These are phyloP conservation scores for Cardiocondyla obscurior DNA, from an alignment of 1,140 invertebrate species.

Conservation along the genomic window DNA sequence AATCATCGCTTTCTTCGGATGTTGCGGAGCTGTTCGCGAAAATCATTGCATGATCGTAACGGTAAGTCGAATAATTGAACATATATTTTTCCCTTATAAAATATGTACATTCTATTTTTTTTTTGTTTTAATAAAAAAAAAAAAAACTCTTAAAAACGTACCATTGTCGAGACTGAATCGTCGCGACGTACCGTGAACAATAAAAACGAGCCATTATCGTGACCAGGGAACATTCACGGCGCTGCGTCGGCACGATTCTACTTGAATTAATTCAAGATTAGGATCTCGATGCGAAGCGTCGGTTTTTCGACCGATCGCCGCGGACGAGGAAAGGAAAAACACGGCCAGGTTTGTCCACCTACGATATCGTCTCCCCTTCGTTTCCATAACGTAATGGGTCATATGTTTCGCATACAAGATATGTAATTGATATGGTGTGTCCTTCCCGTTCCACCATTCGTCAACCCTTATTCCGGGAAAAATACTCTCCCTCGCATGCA, in stretches of 20 bases:
- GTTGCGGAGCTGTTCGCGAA: slow-evolving; percentile 93
- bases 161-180: neutral
- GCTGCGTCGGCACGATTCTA: neutral
- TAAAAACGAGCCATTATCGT: neutral
- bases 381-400: slow-evolving; percentile 38
- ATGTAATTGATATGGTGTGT: slow-evolving; percentile 33
- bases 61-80: slow-evolving; percentile 80
- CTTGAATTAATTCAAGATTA: slow-evolving; percentile 18
- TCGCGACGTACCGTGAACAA: neutral
- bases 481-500: slow-evolving; percentile 13
- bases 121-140: too few species aligned
- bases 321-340: neutral
- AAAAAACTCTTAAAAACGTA: neutral
- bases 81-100: neutral
- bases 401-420: slow-evolving; percentile 20
- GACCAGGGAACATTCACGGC: neutral
- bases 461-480: slow-evolving; percentile 23
- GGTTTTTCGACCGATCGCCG: neutral
- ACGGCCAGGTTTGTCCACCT: neutral
- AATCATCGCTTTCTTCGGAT: slow-evolving; percentile 93
- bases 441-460: neutral
- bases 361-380: slow-evolving; percentile 26
- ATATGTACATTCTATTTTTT: neutral
- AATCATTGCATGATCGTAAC: slow-evolving; percentile 92
- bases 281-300: neutral